Evolutionary conservation across 2,888 invertebrate genomes (phyloP), one percentile per base, ranked within the genome.

Genomic region (Xanthorhoe designata): DNA sequence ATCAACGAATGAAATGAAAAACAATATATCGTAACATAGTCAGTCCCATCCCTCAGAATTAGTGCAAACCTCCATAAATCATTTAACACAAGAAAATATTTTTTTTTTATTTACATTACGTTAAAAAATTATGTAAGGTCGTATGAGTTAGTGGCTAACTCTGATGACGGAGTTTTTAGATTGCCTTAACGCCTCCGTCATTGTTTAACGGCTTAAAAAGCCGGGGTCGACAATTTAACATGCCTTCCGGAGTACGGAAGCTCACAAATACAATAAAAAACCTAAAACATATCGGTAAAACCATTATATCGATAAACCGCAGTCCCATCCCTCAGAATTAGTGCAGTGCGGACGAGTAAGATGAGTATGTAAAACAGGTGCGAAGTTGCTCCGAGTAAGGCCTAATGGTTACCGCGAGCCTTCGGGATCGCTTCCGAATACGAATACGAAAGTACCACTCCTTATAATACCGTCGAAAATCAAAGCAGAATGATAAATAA

Each of bases 331-430:
- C 89, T 89, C 56, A 70, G 88, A 92, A 92, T 91, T 88, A 88
- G 91, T 89, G 85, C 91, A 88, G 79, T 75, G 81, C 73, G 84
- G 84, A 85, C 78, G 80, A 80, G 83, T 86, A 81, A 88, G 90
- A 88, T 89, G 84, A 85, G 88, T 90, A 90, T 91, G 91, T 90
- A 88, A 92, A 92, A 79, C 83, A 90, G 88, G 88, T 87, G 87
- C 86, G 82, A 85, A 80, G 79, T 75, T 75, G 73, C 61, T 64
- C 85, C 85, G 74, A 80, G 84, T 87, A 88, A 82, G 90, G 88
- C 78, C 73, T 89, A 89, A 90, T 88, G 83, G 82, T 74, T 75
- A 76, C 75, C 78, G 69, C 75, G 74, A 82, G 80, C 79, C 83
- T 83, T 81, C 81, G 83, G 81, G 81, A 81, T 79, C 66, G 79